A percentile compares a stretch with the other conserved stretches of the same genome.
Conservation (phyloP, 2,797 vertebrate species). For the Enteromius unitaeniatus region DNA sequence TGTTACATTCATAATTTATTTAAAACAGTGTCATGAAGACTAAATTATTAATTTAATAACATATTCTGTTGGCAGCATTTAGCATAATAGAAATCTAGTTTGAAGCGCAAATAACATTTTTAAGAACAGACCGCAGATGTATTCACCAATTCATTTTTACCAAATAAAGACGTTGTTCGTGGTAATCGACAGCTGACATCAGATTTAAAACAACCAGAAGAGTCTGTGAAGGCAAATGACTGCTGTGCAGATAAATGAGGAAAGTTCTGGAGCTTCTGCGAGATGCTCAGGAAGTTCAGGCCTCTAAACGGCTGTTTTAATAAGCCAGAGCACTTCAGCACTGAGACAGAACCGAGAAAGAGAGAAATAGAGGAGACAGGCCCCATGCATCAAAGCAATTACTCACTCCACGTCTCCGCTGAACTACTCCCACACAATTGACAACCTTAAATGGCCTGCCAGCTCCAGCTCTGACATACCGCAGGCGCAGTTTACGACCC, state of each 20-base stretch:
- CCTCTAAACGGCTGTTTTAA: slow-evolving; percentile 57
- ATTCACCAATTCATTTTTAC: too few relatives aligned
- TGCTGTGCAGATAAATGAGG: not conserved
- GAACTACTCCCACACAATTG: slow-evolving; percentile 54
- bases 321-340: slow-evolving; percentile 49
- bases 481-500: slow-evolving; percentile 54
- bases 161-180: not conserved
- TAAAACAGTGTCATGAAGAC: not conserved
- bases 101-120: not conserved
- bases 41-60: not conserved
- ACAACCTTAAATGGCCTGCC: slow-evolving; percentile 64
- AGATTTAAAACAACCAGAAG: not conserved
- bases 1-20: not conserved
- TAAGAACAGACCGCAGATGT: not conserved
- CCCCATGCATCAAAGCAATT: slow-evolving; percentile 63
- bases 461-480: slow-evolving; percentile 63
- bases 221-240: not conserved
- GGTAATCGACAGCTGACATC: slow-evolving; percentile 3
- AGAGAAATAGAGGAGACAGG: slow-evolving; percentile 20
- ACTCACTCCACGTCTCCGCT: slow-evolving; percentile 59
- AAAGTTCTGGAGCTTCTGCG: not conserved
- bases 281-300: not conserved
- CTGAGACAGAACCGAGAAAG: not conserved
- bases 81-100: not conserved
- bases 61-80: not conserved